Evolutionary conservation across 2,888 invertebrate species (phyloP).

Genomic region (Apantesis nais): DNA sequence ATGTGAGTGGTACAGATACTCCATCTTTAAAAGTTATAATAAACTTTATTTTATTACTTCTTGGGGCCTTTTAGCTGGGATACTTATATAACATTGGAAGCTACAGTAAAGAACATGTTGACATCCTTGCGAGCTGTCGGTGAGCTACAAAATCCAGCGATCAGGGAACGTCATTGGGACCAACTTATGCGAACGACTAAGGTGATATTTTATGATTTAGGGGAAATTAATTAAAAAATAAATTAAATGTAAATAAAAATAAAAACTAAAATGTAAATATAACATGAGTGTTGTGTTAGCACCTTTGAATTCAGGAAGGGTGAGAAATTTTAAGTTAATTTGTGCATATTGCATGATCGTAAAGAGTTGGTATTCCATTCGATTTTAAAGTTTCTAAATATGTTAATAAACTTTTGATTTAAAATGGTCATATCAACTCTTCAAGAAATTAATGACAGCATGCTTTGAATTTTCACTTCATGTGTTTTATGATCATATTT

Average conservation of each 20-base stretch:
- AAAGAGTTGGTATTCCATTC: constrained; percentile 37
- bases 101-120: constrained; percentile 97
- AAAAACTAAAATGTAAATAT: constrained; percentile 54
- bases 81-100: constrained; percentile 94
- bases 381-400: not conserved
- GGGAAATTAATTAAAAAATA: constrained; percentile 31
- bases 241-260: constrained; percentile 60
- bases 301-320: constrained; percentile 45
- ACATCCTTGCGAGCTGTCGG: constrained; percentile 97
- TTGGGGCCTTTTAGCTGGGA: constrained; percentile 88
- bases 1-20: not conserved
- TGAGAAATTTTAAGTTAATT: constrained; percentile 52
- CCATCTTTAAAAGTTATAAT: too few relatives aligned
- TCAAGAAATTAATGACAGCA: constrained; percentile 39
- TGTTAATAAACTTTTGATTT: not conserved
- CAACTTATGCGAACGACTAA: constrained; percentile 98
- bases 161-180: constrained; percentile 98
- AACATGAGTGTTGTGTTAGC: constrained; percentile 53
- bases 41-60: not conserved
- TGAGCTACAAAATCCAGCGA: constrained; percentile 98
- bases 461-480: constrained; percentile 49
- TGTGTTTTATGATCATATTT: constrained; percentile 39
- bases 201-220: constrained; percentile 79
- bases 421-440: constrained; percentile 35
- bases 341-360: constrained; percentile 58